Percentiles rank a stretch among this genome's conserved stretches.
These are phyloP conservation scores for Condylura cristata DNA, from an alignment of 2,113 vertebrate genomes.

Conservation along the genomic window DNA sequence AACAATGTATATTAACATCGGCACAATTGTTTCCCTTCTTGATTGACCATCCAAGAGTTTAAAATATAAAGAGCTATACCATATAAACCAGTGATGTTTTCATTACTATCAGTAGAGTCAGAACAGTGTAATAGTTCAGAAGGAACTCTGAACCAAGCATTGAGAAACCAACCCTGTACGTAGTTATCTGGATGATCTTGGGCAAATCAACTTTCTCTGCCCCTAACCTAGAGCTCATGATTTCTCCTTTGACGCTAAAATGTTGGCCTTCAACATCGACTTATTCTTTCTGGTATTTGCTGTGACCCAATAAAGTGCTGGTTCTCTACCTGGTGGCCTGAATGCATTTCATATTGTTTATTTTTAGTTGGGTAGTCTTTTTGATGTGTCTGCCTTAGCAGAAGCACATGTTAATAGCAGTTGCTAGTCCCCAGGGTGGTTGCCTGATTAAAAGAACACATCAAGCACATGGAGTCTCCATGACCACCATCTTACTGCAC, in stretches of 20 bases:
- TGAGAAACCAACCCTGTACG: not conserved
- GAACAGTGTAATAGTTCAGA: not conserved
- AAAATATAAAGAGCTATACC: not conserved
- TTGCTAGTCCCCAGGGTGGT: not conserved
- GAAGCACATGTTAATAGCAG: not conserved
- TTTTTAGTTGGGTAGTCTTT: slow-evolving; percentile 63
- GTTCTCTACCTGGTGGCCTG: not conserved
- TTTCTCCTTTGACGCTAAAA: not conserved
- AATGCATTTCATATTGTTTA: not conserved
- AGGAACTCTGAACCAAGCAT: not conserved
- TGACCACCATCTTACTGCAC: not conserved
- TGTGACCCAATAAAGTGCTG: not conserved
- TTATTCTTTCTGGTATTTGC: not conserved
- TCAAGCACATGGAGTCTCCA: rapidly evolving
- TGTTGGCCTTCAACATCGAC: not conserved
- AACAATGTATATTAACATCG: not conserved
- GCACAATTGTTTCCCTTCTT: not conserved
- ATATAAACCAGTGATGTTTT: not conserved
- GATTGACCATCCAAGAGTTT: not conserved
- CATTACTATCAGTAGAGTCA: not conserved
- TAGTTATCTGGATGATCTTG: rapidly evolving
- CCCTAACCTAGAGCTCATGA: not conserved
- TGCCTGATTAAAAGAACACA: not conserved
- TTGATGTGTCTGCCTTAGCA: slow-evolving; percentile 25
- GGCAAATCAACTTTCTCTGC: not conserved